Evolutionary conservation across 1,140 invertebrate genomes (phyloP).

Genomic region (Harpegnathos saltator): DNA sequence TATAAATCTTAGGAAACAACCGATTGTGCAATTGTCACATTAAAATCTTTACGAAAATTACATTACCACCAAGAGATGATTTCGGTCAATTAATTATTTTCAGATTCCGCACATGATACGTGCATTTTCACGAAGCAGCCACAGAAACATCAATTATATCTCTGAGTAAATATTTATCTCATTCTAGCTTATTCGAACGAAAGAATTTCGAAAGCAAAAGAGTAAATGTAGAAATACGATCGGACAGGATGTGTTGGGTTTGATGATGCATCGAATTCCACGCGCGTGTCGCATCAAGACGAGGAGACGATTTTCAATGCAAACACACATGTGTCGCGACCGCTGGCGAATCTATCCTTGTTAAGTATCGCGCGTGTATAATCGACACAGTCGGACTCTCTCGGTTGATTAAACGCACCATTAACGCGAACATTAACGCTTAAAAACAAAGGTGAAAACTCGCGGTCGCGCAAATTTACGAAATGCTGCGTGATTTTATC

Average conservation of each 20-base stretch:
- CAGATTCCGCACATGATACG: too few relatives aligned
- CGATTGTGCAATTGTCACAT: too few relatives aligned
- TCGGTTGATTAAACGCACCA: conserved; percentile 34
- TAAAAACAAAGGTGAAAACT: conserved; percentile 40
- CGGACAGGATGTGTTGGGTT: background rate
- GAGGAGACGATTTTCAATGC: background rate
- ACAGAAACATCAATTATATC: too few relatives aligned
- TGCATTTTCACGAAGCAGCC: too few relatives aligned
- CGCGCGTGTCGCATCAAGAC: background rate
- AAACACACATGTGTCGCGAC: background rate
- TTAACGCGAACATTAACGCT: conserved; percentile 20
- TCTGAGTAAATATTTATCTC: too few relatives aligned
- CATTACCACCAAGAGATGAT: too few relatives aligned
- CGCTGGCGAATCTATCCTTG: background rate
- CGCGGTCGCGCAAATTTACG: background rate
- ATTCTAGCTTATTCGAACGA: too few relatives aligned
- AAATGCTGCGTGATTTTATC: conserved; percentile 34
- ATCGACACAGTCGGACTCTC: conserved; percentile 22
- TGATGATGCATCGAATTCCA: background rate
- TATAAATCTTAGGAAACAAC: too few relatives aligned
- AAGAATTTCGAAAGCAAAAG: too few relatives aligned
- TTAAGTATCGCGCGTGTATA: conserved; percentile 41
- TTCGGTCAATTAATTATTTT: too few relatives aligned
- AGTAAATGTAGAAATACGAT: background rate
- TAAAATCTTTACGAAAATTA: too few relatives aligned